Percentiles rank a stretch among this genome's conserved stretches.
Conservation (phyloP, 2,797 vertebrate species). For the Peromyscus melanophrys region DNA sequence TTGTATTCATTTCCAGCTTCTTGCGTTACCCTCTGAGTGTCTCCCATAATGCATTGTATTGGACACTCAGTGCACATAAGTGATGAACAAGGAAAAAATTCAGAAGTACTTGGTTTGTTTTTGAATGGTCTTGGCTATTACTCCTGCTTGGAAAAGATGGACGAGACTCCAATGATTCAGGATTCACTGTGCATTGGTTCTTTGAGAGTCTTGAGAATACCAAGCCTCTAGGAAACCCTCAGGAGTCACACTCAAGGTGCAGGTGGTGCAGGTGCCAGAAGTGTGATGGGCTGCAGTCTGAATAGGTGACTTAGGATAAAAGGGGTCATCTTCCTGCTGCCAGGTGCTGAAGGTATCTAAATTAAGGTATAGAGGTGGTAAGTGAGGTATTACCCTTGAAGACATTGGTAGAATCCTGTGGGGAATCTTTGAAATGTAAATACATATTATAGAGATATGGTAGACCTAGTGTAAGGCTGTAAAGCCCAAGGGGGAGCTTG, state of each 20-base stretch:
- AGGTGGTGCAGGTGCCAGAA: neutral
- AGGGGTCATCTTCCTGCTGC: neutral
- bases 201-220: neutral
- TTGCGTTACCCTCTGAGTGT: neutral
- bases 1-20: neutral
- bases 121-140: neutral
- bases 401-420: neutral
- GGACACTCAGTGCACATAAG: no score
- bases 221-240: neutral
- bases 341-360: neutral
- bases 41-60: neutral
- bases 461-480: neutral
- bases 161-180: neutral
- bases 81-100: neutral
- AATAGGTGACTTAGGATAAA: neutral
- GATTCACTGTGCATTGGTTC: neutral
- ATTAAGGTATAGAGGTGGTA: neutral
- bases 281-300: neutral
- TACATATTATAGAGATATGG: neutral
- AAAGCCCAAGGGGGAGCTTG: neutral
- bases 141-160: neutral
- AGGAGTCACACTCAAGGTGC: neutral
- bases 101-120: neutral
- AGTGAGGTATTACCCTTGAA: neutral
- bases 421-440: neutral